Conservation (phyloP, 2,888 invertebrate species). For the Dioctria rufipes region DNA sequence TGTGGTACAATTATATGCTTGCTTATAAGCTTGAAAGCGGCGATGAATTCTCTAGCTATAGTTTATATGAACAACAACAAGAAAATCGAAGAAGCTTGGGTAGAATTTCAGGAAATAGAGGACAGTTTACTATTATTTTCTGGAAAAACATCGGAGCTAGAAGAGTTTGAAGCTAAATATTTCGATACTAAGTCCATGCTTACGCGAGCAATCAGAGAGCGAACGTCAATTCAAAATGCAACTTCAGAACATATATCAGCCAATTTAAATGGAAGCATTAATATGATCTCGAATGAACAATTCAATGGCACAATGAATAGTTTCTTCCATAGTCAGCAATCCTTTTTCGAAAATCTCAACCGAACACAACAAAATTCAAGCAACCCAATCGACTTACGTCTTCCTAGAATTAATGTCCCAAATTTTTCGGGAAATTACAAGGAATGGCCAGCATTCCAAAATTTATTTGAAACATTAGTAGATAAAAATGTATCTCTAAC, state of each 20-base stretch:
- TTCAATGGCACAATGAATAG: background rate
- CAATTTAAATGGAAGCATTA: too few species aligned
- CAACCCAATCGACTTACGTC: background rate
- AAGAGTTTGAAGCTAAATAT: too few species aligned
- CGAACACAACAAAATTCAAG: background rate
- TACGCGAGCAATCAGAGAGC: too few species aligned
- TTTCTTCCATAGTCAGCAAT: background rate
- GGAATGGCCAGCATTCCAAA: background rate
- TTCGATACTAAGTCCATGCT: too few species aligned
- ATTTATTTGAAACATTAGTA: too few species aligned
- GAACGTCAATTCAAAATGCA: too few species aligned
- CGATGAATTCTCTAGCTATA: constrained; percentile 6
- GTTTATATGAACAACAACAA: background rate
- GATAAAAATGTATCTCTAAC: too few species aligned
- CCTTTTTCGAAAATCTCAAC: background rate
- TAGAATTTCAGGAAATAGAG: background rate
- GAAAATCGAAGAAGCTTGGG: constrained; percentile 1
- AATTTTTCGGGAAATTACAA: background rate
- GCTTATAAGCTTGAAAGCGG: constrained; percentile 3
- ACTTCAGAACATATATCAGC: too few species aligned
- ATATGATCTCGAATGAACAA: background rate
- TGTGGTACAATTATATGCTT: constrained; percentile 10
- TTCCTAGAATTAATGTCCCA: background rate
- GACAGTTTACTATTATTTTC: too few species aligned
- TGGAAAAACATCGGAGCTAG: too few species aligned